Evolutionary conservation across 2,888 invertebrate species (phyloP).

Genomic region (Drosophila setosimentum): DNA sequence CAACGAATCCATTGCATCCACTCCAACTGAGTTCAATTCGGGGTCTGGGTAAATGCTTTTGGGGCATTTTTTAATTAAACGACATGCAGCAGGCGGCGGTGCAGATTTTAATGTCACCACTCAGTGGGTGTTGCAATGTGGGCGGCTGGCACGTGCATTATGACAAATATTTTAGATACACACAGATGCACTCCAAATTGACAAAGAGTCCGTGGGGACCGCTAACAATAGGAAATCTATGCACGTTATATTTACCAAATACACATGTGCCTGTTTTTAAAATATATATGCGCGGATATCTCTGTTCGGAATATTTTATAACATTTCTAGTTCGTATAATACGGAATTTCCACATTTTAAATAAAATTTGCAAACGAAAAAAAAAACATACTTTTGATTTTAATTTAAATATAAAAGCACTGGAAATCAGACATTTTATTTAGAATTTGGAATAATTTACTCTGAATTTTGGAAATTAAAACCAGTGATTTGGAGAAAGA

Average conservation of each 20-base stretch:
- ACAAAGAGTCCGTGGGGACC: constrained; percentile 39
- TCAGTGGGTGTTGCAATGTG: constrained; percentile 66
- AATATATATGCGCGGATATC: not conserved
- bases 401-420: not conserved
- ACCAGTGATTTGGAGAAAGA: not conserved
- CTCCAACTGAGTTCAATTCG: not conserved
- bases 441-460: not conserved
- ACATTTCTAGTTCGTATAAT: not conserved
- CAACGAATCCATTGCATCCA: constrained; percentile 55
- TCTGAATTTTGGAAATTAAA: not conserved
- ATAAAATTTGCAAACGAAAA: not conserved
- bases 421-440: not conserved
- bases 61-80: constrained; percentile 81
- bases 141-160: constrained; percentile 69
- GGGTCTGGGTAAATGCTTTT: constrained; percentile 77
- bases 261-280: not conserved
- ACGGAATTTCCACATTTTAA: not conserved
- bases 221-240: not conserved
- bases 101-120: constrained; percentile 69
- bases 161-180: constrained; percentile 77
- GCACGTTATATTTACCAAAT: not conserved
- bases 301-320: not conserved
- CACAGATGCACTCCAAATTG: constrained; percentile 41
- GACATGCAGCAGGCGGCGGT: constrained; percentile 58
- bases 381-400: not conserved